Evolutionary conservation across 2,797 vertebrate genomes (phyloP).

Genomic region (Todus mexicanus): DNA sequence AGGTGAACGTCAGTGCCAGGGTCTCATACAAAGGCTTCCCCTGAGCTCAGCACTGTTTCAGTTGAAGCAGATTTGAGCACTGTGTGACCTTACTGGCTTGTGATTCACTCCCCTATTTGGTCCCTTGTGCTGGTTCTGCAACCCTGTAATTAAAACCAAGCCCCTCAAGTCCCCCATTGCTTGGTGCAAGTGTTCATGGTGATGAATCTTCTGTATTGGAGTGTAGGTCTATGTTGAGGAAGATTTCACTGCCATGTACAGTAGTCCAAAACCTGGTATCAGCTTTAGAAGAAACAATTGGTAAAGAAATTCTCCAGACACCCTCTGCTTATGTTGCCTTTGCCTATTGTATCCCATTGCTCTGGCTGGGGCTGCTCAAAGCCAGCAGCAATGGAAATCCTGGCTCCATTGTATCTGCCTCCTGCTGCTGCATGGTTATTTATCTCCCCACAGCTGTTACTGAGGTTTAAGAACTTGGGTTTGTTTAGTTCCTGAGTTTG

Average conservation of each 20-base stretch:
- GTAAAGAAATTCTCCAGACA: neutral
- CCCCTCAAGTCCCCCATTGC: neutral
- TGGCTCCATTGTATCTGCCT: neutral
- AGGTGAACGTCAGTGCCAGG: neutral
- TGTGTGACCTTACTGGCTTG: neutral
- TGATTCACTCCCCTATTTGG: neutral
- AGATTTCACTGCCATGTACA: neutral
- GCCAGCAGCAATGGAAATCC: neutral
- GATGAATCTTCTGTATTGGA: neutral
- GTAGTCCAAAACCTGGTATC: neutral
- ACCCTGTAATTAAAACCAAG: neutral
- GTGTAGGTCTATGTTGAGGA: neutral
- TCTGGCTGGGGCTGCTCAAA: neutral
- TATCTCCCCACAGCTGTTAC: neutral
- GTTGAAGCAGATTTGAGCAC: neutral
- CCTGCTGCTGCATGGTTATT: neutral
- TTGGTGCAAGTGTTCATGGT: neutral
- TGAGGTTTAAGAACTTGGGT: neutral
- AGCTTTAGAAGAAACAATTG: neutral
- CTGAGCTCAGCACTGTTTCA: neutral
- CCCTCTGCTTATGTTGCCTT: neutral
- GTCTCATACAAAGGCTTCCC: neutral
- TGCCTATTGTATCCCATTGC: neutral
- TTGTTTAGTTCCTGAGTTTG: neutral
- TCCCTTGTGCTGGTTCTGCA: neutral